phyloP scores from a whole-genome alignment of 1,140 invertebrate species.

The Heliconius nattereri region DNA sequence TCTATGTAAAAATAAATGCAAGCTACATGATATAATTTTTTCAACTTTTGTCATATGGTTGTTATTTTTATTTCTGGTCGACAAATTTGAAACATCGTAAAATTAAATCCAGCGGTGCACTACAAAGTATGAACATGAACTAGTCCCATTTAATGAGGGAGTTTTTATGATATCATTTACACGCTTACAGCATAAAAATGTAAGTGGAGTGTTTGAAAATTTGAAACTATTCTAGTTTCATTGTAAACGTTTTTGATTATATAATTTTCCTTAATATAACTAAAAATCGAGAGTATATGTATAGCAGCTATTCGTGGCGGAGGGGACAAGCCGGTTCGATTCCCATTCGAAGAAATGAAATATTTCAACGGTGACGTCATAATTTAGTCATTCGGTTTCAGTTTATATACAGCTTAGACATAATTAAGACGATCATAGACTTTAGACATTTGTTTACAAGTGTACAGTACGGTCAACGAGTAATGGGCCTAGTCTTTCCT shows the following conservation, averaged over 20 bases:
- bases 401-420: background rate
- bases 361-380: too few species aligned
- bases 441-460: slow-evolving; percentile 25
- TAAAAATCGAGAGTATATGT: background rate
- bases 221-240: background rate
- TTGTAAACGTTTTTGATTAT: background rate
- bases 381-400: too few species aligned
- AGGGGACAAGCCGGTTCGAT: too few species aligned
- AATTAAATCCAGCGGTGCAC: slow-evolving; percentile 28
- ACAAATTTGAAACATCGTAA: slow-evolving; percentile 24
- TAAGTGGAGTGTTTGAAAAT: slow-evolving; percentile 19
- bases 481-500: too few species aligned
- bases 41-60: background rate
- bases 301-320: too few species aligned
- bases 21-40: background rate
- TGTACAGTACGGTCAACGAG: background rate
- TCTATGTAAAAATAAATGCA: background rate
- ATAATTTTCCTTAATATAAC: background rate
- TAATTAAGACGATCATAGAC: background rate
- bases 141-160: slow-evolving; percentile 30
- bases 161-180: slow-evolving; percentile 40
- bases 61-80: slow-evolving; percentile 5
- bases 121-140: slow-evolving; percentile 39
- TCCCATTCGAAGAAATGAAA: too few species aligned
- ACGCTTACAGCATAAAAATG: slow-evolving; percentile 24